Base-by-base conservation (phyloP, 2,113 vertebrate species). In the Scytalopus superciliaris region DNA sequence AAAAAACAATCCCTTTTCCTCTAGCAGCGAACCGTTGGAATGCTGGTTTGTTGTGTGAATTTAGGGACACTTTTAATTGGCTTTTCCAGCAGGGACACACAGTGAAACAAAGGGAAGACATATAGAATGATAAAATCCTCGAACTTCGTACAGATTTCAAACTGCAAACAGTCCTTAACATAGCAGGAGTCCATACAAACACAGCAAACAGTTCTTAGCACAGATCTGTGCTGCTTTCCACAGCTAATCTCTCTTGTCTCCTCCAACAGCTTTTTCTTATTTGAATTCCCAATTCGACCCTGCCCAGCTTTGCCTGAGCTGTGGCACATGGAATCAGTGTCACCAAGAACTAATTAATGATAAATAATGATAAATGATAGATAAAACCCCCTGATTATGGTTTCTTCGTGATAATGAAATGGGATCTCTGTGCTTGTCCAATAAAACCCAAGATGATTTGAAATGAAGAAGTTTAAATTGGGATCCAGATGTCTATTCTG, bases 321-420 rank as follows among this genome's bases (percentile, higher is more conserved):
- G 40, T 55, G 44, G 37, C 45, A 84, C 79, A 9, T 63, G 72
- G 56, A 55, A 68, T 19, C 49, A 37, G 22, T 84, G 64, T 37
- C 63, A 56, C 49, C 63, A 49, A 33, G 56, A 84, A 70, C 87
- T 90, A 84, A 90, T 90, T 69, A 84, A 37, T 49, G 56, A 56
- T 69, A 56, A 84, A 69, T 76, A 49, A 63, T 90, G 63, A 84
- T 90, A 84, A 90, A 77, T 70, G 49, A 56, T 50, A 49, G 49
- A 8, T 9, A 53, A 82, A 74, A 39, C 27, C 22, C 31, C 18
- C 5, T 33, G 49, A 72, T 57, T 12, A 5, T 7, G 59, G 73
- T 88, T 83, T n/a, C 45, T 72, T 1, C 56, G 3, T 27, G 12
- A 2, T 67, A 44, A 42, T 23, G 28, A 15, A 73, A 15, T 14